Evolutionary conservation across 2,888 invertebrate genomes (phyloP).

Genomic region (Hydrotaea cyrtoneurina): DNA sequence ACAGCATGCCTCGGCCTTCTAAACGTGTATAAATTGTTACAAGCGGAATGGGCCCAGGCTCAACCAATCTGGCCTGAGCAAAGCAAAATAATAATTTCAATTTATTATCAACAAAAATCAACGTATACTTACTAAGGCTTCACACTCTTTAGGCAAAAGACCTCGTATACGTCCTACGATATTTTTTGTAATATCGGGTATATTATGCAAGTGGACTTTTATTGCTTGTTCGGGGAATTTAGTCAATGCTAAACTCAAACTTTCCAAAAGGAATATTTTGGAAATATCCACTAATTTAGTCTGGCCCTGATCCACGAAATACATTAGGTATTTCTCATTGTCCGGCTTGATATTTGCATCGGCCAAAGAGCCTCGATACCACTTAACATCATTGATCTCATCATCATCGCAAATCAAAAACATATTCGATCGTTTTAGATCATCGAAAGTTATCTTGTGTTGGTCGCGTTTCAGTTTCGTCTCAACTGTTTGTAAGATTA

Average conservation of each 20-base stretch:
- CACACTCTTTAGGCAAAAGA: slow-evolving; percentile 82
- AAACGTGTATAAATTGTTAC: slow-evolving; percentile 88
- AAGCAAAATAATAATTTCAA: not conserved
- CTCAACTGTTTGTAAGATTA: slow-evolving; percentile 74
- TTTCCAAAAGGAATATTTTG: slow-evolving; percentile 81
- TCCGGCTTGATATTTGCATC: slow-evolving; percentile 71
- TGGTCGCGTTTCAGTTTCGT: slow-evolving; percentile 76
- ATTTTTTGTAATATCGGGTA: slow-evolving; percentile 82
- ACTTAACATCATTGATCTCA: slow-evolving; percentile 70
- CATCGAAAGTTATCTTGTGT: slow-evolving; percentile 74
- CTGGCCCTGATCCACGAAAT: slow-evolving; percentile 83
- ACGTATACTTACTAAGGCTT: slow-evolving; percentile 78
- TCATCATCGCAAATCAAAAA: slow-evolving; percentile 81
- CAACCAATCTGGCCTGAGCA: slow-evolving; percentile 52
- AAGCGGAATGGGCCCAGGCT: slow-evolving; percentile 72
- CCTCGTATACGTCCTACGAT: slow-evolving; percentile 84
- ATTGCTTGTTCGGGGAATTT: slow-evolving; percentile 84
- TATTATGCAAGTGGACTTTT: slow-evolving; percentile 83
- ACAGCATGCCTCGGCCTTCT: slow-evolving; percentile 84
- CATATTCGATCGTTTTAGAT: slow-evolving; percentile 78
- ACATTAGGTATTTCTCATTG: slow-evolving; percentile 80
- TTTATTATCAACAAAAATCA: not conserved
- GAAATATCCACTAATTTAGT: slow-evolving; percentile 80
- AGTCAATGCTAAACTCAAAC: slow-evolving; percentile 82
- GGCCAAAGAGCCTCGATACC: slow-evolving; percentile 82